phyloP scores from a whole-genome alignment of 2,797 vertebrate species.

The Tinamus major region DNA sequence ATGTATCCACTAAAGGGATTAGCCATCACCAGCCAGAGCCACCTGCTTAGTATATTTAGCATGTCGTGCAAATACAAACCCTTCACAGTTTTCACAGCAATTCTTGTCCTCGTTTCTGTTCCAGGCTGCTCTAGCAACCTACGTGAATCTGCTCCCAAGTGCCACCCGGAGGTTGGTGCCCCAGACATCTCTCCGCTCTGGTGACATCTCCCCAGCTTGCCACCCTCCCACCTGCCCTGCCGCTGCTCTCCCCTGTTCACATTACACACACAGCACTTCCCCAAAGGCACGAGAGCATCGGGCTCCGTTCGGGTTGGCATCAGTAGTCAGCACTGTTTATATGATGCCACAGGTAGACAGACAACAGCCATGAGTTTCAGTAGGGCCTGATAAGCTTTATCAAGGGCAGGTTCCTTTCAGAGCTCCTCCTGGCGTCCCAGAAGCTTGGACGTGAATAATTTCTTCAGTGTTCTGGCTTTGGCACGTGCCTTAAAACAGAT shows the following conservation, averaged over 20 bases:
- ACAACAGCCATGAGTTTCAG: not conserved
- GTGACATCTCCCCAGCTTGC: not conserved
- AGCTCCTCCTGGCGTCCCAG: conserved; percentile 6
- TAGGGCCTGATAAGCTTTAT: not conserved
- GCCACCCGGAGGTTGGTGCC: not conserved
- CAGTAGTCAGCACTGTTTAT: not conserved
- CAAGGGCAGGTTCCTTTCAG: not conserved
- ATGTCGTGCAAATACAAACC: not conserved
- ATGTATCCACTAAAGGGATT: not conserved
- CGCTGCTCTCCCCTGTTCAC: not conserved
- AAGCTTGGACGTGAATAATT: conserved; percentile 15
- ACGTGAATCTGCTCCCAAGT: not conserved
- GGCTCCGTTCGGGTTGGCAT: not conserved
- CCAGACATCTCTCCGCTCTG: not conserved
- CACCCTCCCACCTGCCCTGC: not conserved
- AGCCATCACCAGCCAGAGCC: not conserved
- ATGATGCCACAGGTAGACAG: not conserved
- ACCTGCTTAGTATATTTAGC: not conserved
- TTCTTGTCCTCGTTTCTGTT: not conserved
- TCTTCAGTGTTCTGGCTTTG: conserved; percentile 6
- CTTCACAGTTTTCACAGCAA: not conserved
- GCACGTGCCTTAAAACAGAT: conserved; percentile 54
- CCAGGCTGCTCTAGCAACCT: not conserved
- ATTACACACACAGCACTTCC: not conserved
- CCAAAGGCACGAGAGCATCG: not conserved